Evolutionary conservation across 2,888 invertebrate species (phyloP).

Genomic region (Hypsopygia costalis): DNA sequence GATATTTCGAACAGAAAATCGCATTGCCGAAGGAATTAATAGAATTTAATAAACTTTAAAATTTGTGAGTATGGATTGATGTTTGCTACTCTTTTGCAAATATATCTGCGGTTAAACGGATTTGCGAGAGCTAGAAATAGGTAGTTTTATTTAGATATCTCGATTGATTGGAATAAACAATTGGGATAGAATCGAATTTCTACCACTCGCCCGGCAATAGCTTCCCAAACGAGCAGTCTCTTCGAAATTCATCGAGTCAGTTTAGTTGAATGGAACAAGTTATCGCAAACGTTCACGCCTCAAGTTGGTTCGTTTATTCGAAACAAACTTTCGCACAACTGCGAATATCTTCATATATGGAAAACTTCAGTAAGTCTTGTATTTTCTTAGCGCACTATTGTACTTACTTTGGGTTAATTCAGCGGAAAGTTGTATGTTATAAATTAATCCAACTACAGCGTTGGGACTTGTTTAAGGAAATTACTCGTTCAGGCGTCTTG

Average conservation of each 20-base stretch:
- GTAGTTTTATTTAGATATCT: no score
- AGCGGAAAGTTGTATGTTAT: conserved; percentile 15
- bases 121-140: no score
- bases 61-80: no score
- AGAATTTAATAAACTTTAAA: no score
- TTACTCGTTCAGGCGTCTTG: conserved; percentile 10
- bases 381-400: conserved; percentile 12
- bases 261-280: not conserved
- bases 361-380: conserved; percentile 16
- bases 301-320: conserved; percentile 11
- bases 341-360: conserved; percentile 17
- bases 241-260: not conserved
- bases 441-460: conserved; percentile 15
- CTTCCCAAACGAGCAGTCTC: no score
- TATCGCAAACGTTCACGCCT: conserved; percentile 13
- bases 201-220: no score
- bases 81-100: no score
- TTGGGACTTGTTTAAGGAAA: conserved; percentile 11
- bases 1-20: no score
- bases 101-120: no score
- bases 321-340: conserved; percentile 15
- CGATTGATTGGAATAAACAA: no score
- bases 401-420: conserved; percentile 14
- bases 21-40: no score
- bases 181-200: no score